A percentile compares a stretch with the other conserved stretches of the same genome.
Conservation (phyloP, 2,797 vertebrate species). For the Cottoperca gobio region DNA sequence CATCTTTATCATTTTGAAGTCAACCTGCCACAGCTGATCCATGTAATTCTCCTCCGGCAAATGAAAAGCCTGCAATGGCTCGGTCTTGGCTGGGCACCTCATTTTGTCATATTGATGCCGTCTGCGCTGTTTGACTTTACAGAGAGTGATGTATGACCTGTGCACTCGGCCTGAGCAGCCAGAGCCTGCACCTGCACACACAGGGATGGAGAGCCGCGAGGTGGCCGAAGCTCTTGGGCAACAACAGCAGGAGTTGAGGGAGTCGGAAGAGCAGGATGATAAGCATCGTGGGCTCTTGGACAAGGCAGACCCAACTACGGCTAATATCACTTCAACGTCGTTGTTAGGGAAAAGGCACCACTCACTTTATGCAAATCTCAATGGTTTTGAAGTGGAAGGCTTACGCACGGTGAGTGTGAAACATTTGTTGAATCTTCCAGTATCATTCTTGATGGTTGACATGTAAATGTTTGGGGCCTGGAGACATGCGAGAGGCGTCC, state of each 20-base stretch:
- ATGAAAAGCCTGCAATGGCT: conserved; percentile 62
- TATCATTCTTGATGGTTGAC: background rate
- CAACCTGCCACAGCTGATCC: conserved; percentile 45
- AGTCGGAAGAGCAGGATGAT: conserved; percentile 48
- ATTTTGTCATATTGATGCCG: conserved; percentile 57
- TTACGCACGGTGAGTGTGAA: conserved; percentile 80
- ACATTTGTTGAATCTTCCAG: conserved; percentile 9
- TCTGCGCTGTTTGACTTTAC: conserved; percentile 52
- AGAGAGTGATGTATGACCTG: conserved; percentile 84
- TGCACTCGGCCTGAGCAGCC: conserved; percentile 79
- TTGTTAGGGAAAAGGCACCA: conserved; percentile 84
- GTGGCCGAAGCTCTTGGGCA: conserved; percentile 59
- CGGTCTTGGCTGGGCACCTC: conserved; percentile 40
- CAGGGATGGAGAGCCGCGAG: conserved; percentile 70
- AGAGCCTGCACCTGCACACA: conserved; percentile 54
- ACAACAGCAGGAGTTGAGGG: conserved; percentile 60
- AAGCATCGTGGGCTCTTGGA: conserved; percentile 41
- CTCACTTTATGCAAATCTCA: conserved; percentile 83
- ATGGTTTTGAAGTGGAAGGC: conserved; percentile 78
- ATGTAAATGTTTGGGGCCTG: background rate
- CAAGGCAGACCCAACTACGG: conserved; percentile 44
- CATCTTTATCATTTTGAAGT: conserved; percentile 42
- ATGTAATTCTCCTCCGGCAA: conserved; percentile 43
- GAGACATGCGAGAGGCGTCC: background rate
- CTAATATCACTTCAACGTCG: conserved; percentile 59